Base-by-base conservation (phyloP, 2,888 invertebrate species). In the Myopa tessellatipennis region DNA sequence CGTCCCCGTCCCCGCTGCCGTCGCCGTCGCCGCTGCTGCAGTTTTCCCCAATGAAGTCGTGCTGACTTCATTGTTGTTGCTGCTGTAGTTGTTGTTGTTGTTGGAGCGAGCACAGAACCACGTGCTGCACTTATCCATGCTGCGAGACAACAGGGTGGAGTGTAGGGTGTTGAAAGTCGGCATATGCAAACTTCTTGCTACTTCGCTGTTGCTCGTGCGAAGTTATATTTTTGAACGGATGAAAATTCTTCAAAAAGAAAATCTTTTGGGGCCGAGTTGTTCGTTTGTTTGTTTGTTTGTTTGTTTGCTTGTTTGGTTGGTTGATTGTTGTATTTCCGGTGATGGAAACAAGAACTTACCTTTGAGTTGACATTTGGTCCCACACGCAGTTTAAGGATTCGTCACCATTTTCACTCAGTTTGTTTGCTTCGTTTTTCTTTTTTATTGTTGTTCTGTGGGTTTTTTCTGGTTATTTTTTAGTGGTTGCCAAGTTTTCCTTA, bases 21-120 rank as follows among this genome's bases (percentile, higher is more conserved):
- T 79, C 72, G 83, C 82, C 78, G 77, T 80, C 40, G 81, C 50
- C 14, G 3, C 50, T 14, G 14, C 50, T 8, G 14, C 50, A 50
- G 1, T 83, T 61, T 50, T 50, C 10, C 50, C 50, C 14, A 50
- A 50, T 14, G 83, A 68, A 85, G 84, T 60, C 82, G 83, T 65
- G 82, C 82, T 82, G 83, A 79, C 71, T 82, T 82, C 79, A 77
- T 80, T 63, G 81, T 81, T 77, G 80, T 80, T 73, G 82, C 81
- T 76, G 79, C 76, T 70, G 81, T 82, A 81, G 84, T 82, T 81
- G 84, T 45, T 45, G 82, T 88, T 88, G 81, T 86, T 88, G 83
- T 88, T 88, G 82, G 85, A 89, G 79, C 89, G 88, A 71, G 87
- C 85, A 84, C 89, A 89, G 83, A 89, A 89, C 89, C 89, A 89